Percentiles rank a stretch among this genome's conserved stretches.
Evolutionary conservation across 2,113 vertebrate genomes (phyloP).

Genomic region (Xiphophorus hellerii): DNA sequence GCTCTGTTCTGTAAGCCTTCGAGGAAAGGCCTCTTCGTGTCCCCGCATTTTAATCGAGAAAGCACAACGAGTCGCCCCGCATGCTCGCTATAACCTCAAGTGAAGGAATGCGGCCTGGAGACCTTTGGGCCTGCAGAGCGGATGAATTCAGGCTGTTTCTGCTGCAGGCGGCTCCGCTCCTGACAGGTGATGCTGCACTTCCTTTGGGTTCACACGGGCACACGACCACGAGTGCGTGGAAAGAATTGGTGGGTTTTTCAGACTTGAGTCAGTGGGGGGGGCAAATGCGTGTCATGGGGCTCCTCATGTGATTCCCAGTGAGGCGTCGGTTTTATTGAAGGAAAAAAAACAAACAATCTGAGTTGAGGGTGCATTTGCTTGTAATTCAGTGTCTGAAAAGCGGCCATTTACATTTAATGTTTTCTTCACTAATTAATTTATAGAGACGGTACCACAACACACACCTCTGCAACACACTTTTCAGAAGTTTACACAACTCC

Average conservation of each 20-base stretch:
- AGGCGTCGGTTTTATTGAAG: neutral
- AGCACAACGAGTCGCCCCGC: slow-evolving; percentile 43
- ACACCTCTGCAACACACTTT: neutral
- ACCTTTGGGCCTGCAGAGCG: slow-evolving; percentile 21
- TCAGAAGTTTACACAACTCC: neutral
- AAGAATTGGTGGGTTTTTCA: neutral
- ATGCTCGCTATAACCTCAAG: slow-evolving; percentile 57
- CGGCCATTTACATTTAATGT: too few relatives aligned
- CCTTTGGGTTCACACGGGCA: neutral
- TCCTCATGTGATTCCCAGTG: neutral
- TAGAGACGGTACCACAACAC: too few relatives aligned
- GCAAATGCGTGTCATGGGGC: neutral
- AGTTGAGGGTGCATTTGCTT: neutral
- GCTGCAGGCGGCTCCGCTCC: neutral
- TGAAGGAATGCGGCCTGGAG: slow-evolving; percentile 42
- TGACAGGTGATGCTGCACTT: neutral
- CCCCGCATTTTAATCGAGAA: neutral
- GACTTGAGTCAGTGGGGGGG: neutral
- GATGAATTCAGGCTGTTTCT: slow-evolving; percentile 7
- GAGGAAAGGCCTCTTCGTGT: neutral
- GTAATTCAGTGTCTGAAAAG: neutral
- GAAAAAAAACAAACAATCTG: neutral
- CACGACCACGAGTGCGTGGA: neutral
- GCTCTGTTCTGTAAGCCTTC: neutral
- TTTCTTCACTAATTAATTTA: too few relatives aligned